Evolutionary conservation across 2,797 vertebrate genomes (phyloP).

Genomic region (Sebastes itinus): DNA sequence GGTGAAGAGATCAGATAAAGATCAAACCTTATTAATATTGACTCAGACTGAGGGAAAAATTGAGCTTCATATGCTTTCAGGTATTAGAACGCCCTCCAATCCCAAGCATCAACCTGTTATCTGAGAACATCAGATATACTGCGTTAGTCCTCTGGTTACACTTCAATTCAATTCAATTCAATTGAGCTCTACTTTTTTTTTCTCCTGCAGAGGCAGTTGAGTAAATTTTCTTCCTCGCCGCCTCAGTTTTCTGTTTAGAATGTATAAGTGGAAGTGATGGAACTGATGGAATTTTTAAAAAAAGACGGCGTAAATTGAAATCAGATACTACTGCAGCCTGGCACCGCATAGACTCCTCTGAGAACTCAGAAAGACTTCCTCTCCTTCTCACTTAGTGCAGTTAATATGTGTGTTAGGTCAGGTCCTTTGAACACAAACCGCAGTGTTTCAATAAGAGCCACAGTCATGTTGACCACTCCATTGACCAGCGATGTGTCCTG

Average conservation of each 20-base stretch:
- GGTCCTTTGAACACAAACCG: constrained; percentile 53
- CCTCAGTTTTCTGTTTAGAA: constrained; percentile 64
- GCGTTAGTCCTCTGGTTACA: constrained; percentile 80
- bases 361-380: constrained; percentile 41
- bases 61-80: constrained; percentile 80
- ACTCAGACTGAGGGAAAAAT: constrained; percentile 80
- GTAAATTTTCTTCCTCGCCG: constrained; percentile 67
- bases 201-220: constrained; percentile 58
- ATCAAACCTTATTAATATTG: constrained; percentile 86
- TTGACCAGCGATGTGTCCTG: constrained; percentile 63
- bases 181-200: constrained; percentile 68
- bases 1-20: constrained; percentile 83
- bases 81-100: constrained; percentile 76
- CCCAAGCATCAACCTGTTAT: constrained; percentile 74
- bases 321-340: constrained; percentile 22
- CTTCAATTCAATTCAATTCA: constrained; percentile 81
- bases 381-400: constrained; percentile 55
- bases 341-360: background rate
- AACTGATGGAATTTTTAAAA: constrained; percentile 60
- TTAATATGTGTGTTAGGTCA: constrained; percentile 63
- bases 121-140: constrained; percentile 83
- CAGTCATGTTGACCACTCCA: constrained; percentile 67
- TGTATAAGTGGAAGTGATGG: constrained; percentile 61
- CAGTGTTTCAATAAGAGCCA: constrained; percentile 65
- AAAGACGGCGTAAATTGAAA: constrained; percentile 60